Evolutionary conservation across 1,140 invertebrate genomes (phyloP).

Genomic region (Euschistus heros): DNA sequence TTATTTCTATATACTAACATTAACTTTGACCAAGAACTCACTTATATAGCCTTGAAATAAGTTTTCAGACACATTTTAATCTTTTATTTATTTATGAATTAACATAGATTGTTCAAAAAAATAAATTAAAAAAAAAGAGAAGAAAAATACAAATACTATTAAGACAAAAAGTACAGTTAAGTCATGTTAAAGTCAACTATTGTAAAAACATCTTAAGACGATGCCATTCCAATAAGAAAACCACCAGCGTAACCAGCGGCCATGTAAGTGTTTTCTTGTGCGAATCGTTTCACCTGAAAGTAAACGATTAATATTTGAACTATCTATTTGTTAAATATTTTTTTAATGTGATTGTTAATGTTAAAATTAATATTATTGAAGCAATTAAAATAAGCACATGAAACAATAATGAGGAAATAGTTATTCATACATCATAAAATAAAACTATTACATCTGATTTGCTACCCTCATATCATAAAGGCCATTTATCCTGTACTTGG

Average conservation of each 20-base stretch:
- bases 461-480: too few relatives aligned
- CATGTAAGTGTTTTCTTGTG: slow-evolving; percentile 61
- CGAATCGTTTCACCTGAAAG: slow-evolving; percentile 61
- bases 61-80: background rate
- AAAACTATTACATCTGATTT: too few relatives aligned
- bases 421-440: too few relatives aligned
- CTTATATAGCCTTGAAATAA: slow-evolving; percentile 1
- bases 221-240: slow-evolving; percentile 70
- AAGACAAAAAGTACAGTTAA: background rate
- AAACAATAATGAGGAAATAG: too few relatives aligned
- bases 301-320: slow-evolving; percentile 2
- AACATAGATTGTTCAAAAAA: too few relatives aligned
- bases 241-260: slow-evolving; percentile 74
- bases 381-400: too few relatives aligned
- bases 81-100: too few relatives aligned
- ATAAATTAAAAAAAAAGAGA: background rate
- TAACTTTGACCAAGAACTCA: slow-evolving; percentile 5
- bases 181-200: background rate
- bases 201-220: slow-evolving; percentile 12
- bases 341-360: too few relatives aligned
- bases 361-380: too few relatives aligned
- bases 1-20: background rate
- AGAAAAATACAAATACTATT: background rate
- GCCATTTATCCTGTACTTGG: too few relatives aligned
- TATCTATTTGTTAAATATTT: background rate